A percentile compares a stretch with the other conserved stretches of the same genome.
Conservation (phyloP, 1,140 invertebrate species). For the Nylanderia fulva region DNA sequence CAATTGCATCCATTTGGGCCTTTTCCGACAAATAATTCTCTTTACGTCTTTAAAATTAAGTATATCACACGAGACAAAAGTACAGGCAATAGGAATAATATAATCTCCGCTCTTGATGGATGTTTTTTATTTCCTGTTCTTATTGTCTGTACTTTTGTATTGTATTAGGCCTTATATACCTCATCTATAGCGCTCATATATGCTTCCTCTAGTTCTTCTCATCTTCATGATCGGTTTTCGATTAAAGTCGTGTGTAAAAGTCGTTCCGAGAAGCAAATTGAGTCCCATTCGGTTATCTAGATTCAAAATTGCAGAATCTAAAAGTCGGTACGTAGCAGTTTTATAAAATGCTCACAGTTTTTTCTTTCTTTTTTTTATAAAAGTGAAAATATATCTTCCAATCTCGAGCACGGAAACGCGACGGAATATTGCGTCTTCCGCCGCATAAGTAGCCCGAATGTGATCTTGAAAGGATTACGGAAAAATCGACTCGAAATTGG, state of each 20-base stretch:
- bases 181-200: too few relatives aligned
- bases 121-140: too few relatives aligned
- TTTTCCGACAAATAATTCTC: too few relatives aligned
- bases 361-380: not conserved
- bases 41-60: too few relatives aligned
- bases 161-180: too few relatives aligned
- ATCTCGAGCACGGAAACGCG: not conserved
- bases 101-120: too few relatives aligned
- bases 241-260: not conserved
- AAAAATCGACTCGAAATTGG: slow-evolving; percentile 25
- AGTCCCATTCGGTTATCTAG: not conserved
- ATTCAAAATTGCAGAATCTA: not conserved
- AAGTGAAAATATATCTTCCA: not conserved
- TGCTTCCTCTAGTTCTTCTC: too few relatives aligned
- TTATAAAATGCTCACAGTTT: too few relatives aligned
- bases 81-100: too few relatives aligned
- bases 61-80: too few relatives aligned
- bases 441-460: not conserved
- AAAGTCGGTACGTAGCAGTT: not conserved
- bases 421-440: slow-evolving; percentile 29
- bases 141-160: too few relatives aligned
- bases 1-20: too few relatives aligned
- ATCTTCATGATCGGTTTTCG: slow-evolving; percentile 9
- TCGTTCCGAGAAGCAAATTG: not conserved
- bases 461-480: slow-evolving; percentile 20